Conservation (phyloP, 2,113 vertebrate genomes). For the Brevimyrus niger region DNA sequence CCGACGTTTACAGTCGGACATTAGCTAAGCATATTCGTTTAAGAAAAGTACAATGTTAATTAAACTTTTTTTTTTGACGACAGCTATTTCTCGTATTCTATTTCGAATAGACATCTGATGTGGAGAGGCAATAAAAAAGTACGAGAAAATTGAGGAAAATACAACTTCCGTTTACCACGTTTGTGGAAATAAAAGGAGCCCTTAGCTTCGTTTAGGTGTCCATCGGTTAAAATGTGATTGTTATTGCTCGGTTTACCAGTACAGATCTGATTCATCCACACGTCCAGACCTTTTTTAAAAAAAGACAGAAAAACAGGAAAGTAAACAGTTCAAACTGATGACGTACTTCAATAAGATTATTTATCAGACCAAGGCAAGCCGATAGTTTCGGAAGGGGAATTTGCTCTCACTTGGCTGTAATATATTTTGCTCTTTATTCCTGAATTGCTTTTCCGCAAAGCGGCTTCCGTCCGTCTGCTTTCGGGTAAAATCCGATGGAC, state of each 20-base stretch:
- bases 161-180: not conserved
- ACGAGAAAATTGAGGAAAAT: not conserved
- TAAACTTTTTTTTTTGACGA: constrained; percentile 52
- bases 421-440: constrained; percentile 57
- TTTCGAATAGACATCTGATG: not conserved
- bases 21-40: constrained; percentile 61
- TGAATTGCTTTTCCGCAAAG: constrained; percentile 38
- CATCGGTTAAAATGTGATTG: not conserved
- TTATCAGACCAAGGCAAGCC: constrained; percentile 42
- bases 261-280: not conserved
- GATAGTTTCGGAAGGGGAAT: constrained; percentile 41
- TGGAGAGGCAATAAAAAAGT: not conserved
- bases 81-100: constrained; percentile 23
- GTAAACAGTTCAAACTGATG: not conserved
- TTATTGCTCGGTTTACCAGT: not conserved
- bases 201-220: not conserved
- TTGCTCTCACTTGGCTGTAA: constrained; percentile 37
- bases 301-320: not conserved
- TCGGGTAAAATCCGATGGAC: constrained; percentile 41
- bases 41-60: constrained; percentile 63
- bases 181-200: not conserved
- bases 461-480: constrained; percentile 30
- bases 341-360: constrained; percentile 35
- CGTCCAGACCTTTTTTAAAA: not conserved
- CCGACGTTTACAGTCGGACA: constrained; percentile 51